Conservation (phyloP, 2,113 vertebrate genomes). For the Cnemophilus loriae region DNA sequence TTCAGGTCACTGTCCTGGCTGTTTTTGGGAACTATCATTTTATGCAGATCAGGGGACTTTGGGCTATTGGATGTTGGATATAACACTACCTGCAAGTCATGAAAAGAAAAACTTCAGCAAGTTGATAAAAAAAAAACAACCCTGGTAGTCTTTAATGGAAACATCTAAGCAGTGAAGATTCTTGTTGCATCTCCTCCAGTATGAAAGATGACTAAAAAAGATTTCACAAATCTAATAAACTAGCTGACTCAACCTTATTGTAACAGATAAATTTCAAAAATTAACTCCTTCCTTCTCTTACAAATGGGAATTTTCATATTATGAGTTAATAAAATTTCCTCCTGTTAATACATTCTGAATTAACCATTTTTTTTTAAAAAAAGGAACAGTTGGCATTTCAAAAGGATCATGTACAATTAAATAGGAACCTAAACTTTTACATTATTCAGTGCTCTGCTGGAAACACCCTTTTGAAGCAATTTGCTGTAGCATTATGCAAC, state of each 20-base stretch:
- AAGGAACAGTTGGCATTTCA: not conserved
- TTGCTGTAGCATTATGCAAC: not conserved
- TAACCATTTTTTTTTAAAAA: not conserved
- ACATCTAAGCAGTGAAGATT: not conserved
- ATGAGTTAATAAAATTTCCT: slow-evolving; percentile 11
- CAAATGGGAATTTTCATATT: slow-evolving; percentile 27
- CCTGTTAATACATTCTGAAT: slow-evolving; percentile 30
- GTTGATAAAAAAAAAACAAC: accelerated
- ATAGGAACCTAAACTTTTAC: not conserved
- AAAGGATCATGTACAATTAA: slow-evolving; percentile 2
- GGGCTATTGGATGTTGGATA: slow-evolving; percentile 90
- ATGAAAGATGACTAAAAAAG: not conserved
- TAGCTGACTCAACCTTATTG: not conserved
- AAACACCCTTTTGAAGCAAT: not conserved
- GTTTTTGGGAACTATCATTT: slow-evolving; percentile 91
- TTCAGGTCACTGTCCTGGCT: slow-evolving; percentile 91
- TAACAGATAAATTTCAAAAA: not conserved
- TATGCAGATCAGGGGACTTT: slow-evolving; percentile 89
- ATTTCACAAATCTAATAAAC: not conserved
- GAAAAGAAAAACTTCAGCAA: slow-evolving; percentile 3
- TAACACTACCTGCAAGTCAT: slow-evolving; percentile 82
- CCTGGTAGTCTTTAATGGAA: not conserved
- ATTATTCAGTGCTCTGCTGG: not conserved
- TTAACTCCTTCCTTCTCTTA: slow-evolving; percentile 29
- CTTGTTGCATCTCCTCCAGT: not conserved